Conservation (phyloP, 2,113 vertebrate species). For the Prietella phreatophila region DNA sequence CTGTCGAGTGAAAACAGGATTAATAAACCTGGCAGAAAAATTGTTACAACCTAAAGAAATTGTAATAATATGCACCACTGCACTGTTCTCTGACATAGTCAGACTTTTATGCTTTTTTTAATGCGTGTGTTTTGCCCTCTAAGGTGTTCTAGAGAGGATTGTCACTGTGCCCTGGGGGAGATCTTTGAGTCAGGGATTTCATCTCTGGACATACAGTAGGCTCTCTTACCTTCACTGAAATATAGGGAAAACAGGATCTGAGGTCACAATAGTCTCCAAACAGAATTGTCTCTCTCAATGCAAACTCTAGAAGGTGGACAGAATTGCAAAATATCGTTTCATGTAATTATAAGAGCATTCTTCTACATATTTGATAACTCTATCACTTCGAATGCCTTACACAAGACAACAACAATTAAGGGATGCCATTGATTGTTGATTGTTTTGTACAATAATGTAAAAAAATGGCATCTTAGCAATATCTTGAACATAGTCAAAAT, state of each 20-base stretch:
- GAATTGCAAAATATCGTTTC: background rate
- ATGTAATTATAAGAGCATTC: background rate
- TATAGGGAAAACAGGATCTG: background rate
- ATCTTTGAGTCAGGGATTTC: background rate
- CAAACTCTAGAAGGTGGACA: background rate
- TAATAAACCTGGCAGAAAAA: constrained; percentile 2
- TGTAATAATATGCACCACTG: background rate
- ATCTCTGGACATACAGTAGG: background rate
- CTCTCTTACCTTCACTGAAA: background rate
- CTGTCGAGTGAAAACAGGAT: background rate
- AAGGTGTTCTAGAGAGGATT: background rate
- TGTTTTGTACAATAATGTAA: background rate
- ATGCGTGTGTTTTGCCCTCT: background rate
- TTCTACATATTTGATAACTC: background rate
- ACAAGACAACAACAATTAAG: background rate
- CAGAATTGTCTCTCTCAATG: background rate
- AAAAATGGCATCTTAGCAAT: background rate
- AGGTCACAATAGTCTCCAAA: background rate
- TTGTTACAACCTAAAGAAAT: background rate
- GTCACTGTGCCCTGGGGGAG: background rate
- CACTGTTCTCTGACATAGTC: background rate
- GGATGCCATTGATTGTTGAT: background rate
- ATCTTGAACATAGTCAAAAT: background rate
- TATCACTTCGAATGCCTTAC: background rate
- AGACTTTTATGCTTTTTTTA: background rate